phyloP scores from a whole-genome alignment of 2,113 vertebrate species.

The Myotis yumanensis region DNA sequence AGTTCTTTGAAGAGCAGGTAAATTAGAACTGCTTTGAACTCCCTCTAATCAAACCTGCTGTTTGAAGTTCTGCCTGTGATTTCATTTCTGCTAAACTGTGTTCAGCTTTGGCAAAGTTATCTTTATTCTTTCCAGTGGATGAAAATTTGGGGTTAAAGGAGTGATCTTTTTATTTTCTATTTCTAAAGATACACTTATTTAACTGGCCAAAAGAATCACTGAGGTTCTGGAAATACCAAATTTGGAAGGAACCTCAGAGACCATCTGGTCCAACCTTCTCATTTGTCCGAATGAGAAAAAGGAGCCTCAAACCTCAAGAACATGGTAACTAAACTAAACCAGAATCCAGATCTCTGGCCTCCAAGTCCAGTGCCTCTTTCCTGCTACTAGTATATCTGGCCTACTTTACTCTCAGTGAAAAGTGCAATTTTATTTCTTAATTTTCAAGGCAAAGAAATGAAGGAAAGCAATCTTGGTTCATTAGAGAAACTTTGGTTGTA shows the following conservation, averaged over 20 bases:
- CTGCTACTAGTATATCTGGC: background rate
- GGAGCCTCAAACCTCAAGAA: background rate
- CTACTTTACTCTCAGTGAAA: background rate
- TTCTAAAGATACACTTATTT: slow-evolving; percentile 51
- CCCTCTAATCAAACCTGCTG: slow-evolving; percentile 43
- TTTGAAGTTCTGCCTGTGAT: slow-evolving; percentile 54
- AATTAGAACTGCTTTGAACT: slow-evolving; percentile 57
- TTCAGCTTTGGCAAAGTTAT: background rate
- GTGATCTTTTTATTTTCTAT: slow-evolving; percentile 2
- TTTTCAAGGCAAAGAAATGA: background rate
- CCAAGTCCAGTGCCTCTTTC: background rate
- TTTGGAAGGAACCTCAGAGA: slow-evolving; percentile 14
- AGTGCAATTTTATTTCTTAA: background rate
- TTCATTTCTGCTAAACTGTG: slow-evolving; percentile 27
- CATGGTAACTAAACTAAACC: background rate
- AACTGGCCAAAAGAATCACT: background rate
- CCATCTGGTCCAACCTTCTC: slow-evolving; percentile 12
- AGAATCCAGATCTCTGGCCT: background rate
- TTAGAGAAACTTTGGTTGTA: background rate
- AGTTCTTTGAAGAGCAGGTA: slow-evolving; percentile 44
- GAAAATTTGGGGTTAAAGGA: slow-evolving; percentile 46
- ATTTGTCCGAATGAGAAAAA: slow-evolving; percentile 22
- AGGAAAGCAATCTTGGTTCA: background rate
- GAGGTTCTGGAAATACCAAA: background rate
- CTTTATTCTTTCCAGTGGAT: slow-evolving; percentile 55